These are phyloP conservation scores for Colletes latitarsis DNA, from an alignment of 1,140 invertebrate species.

Conservation along the genomic window DNA sequence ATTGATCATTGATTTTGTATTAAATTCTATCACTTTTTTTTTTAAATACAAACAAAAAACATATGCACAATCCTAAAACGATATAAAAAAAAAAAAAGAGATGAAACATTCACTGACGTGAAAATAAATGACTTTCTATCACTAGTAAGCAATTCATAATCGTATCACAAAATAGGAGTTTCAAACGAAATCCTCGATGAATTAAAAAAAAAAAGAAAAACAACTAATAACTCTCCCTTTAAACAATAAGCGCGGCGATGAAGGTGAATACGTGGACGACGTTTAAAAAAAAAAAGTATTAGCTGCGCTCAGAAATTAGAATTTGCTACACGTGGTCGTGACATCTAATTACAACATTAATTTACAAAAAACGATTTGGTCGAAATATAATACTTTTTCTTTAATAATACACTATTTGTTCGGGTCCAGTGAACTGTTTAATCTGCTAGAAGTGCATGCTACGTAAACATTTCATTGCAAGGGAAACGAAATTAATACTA, in stretches of 20 bases:
- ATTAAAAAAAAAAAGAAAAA: neutral
- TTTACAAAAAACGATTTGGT: conserved; percentile 23
- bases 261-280: neutral
- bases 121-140: neutral
- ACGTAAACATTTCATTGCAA: conserved; percentile 4
- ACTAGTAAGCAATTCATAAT: neutral
- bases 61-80: neutral
- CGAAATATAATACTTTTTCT: conserved; percentile 13
- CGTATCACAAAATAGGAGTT: conserved; percentile 13
- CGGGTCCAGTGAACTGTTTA: neutral
- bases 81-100: neutral
- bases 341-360: conserved; percentile 14
- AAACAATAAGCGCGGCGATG: neutral
- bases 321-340: neutral
- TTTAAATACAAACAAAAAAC: neutral
- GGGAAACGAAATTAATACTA: conserved; percentile 17
- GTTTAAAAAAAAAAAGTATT: conserved; percentile 10
- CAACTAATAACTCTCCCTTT: neutral
- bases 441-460: neutral
- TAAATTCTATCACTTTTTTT: neutral
- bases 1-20: neutral
- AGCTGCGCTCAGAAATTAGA: neutral
- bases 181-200: neutral
- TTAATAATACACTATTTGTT: neutral
- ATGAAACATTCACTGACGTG: neutral